These are phyloP conservation scores for Cephalotes varians DNA, from an alignment of 2,888 invertebrate genomes.

Conservation along the genomic window DNA sequence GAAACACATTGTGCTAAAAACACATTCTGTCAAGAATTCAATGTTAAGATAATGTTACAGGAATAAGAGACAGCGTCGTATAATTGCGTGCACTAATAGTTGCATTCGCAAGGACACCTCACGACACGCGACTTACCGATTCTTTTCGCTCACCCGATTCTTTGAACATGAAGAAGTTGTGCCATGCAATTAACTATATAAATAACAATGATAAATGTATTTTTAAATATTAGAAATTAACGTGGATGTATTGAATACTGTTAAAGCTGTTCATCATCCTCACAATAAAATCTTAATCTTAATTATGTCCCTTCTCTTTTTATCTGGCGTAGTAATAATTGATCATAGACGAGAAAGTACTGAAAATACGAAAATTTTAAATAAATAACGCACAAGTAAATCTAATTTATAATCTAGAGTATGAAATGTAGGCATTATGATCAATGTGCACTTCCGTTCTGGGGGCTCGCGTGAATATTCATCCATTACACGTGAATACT, in stretches of 20 bases:
- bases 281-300: background rate
- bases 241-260: background rate
- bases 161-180: constrained; percentile 1
- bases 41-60: background rate
- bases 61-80: background rate
- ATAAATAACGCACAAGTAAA: constrained; percentile 37
- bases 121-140: constrained; percentile 16
- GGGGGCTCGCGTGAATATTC: constrained; percentile 23
- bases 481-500: constrained; percentile 36
- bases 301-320: background rate
- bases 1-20: background rate
- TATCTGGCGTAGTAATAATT: background rate
- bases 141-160: constrained; percentile 13
- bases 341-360: background rate
- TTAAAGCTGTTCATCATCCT: background rate
- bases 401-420: constrained; percentile 18
- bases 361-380: constrained; percentile 9
- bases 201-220: background rate
- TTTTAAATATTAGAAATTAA: constrained; percentile 27
- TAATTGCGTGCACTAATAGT: background rate
- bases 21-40: background rate
- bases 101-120: background rate
- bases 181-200: constrained; percentile 1
- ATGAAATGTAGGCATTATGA: constrained; percentile 8
- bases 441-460: background rate